Evolutionary conservation across 2,888 invertebrate species (phyloP).

Genomic region (Cryptophagus acutangulus): DNA sequence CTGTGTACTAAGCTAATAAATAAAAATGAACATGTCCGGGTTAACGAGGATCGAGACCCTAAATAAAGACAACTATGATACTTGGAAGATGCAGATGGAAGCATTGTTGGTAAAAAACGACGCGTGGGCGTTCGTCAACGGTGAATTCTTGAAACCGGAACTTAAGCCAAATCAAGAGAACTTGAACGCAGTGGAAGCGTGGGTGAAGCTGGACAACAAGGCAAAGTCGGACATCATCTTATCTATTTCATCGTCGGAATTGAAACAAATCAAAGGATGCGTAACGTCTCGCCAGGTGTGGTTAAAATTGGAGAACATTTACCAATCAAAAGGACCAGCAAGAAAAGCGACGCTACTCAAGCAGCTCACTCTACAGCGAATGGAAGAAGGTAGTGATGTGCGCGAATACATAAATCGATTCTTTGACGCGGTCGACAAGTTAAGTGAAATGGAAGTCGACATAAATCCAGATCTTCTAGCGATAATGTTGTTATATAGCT

Average conservation of each 20-base stretch:
- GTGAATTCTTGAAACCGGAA: too few species aligned
- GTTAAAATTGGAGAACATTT: constrained; percentile 37
- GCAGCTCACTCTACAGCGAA: constrained; percentile 35
- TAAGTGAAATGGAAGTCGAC: constrained; percentile 33
- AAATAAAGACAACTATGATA: constrained; percentile 2
- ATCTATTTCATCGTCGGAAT: constrained; percentile 27
- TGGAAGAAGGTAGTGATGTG: constrained; percentile 36
- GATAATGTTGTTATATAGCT: constrained; percentile 33
- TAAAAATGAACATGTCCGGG: too few species aligned
- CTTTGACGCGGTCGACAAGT: constrained; percentile 37
- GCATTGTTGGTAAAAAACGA: constrained; percentile 1
- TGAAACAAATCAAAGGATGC: constrained; percentile 35
- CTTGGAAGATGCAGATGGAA: not conserved
- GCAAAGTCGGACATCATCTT: constrained; percentile 25
- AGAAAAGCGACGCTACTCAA: constrained; percentile 43
- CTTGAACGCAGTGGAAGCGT: too few species aligned
- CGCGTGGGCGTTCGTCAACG: not conserved
- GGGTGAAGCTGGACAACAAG: too few species aligned
- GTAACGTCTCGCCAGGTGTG: constrained; percentile 38
- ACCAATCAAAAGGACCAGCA: constrained; percentile 42
- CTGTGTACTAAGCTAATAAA: too few species aligned
- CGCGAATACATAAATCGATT: too few species aligned
- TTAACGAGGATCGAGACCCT: too few species aligned
- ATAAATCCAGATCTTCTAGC: constrained; percentile 32
- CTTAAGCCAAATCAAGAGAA: too few species aligned